Percentiles rank a stretch among this genome's conserved stretches.
Evolutionary conservation across 2,113 vertebrate species (phyloP).

Genomic region (Tor tambroides): DNA sequence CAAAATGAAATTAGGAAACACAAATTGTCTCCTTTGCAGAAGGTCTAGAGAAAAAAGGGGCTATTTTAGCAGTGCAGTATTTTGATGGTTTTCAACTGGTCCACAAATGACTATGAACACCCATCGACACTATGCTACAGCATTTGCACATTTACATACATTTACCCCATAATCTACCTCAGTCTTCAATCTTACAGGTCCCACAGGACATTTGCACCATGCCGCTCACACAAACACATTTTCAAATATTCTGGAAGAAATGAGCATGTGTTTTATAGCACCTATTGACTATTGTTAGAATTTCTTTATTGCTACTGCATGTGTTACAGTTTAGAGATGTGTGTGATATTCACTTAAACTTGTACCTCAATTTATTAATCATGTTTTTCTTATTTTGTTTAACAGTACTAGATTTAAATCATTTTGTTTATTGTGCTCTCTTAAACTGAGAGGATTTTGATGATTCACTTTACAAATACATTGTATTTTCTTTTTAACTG

Average conservation of each 20-base stretch:
- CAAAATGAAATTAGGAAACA: slow-evolving; percentile 76
- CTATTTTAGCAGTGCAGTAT: slow-evolving; percentile 75
- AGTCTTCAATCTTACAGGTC: slow-evolving; percentile 58
- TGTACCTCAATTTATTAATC: neutral
- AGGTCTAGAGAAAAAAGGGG: slow-evolving; percentile 69
- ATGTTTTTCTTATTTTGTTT: slow-evolving; percentile 49
- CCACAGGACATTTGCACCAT: slow-evolving; percentile 48
- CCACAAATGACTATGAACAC: slow-evolving; percentile 75
- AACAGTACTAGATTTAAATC: neutral
- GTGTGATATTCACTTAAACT: neutral
- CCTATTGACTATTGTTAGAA: neutral
- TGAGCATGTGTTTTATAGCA: neutral
- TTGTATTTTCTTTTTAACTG: slow-evolving; percentile 21
- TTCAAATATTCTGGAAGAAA: neutral
- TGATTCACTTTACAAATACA: neutral
- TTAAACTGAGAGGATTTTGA: neutral
- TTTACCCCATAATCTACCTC: slow-evolving; percentile 66
- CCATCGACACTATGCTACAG: slow-evolving; percentile 68
- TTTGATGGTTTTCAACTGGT: slow-evolving; percentile 59
- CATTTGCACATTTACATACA: slow-evolving; percentile 69
- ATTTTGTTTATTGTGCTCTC: neutral
- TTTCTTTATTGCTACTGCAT: slow-evolving; percentile 10
- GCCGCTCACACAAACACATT: slow-evolving; percentile 8
- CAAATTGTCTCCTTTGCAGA: slow-evolving; percentile 76
- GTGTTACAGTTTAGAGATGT: slow-evolving; percentile 1